Conservation (phyloP, 2,888 invertebrate genomes). For the Lithophane semibrunnea region DNA sequence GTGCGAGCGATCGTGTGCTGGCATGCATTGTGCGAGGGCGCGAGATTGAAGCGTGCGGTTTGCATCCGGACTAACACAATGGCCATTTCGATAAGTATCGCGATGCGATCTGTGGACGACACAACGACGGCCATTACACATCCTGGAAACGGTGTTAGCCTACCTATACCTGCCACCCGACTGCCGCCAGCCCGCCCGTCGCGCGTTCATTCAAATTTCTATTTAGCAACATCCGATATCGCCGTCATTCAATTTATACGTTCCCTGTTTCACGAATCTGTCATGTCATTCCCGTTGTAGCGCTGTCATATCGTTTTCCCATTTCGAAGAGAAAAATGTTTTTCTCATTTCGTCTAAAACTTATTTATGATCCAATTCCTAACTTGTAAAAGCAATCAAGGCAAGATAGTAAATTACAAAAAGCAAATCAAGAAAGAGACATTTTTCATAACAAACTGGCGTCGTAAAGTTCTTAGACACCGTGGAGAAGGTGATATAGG, state of each 20-base stretch:
- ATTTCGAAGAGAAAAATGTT: constrained; percentile 35
- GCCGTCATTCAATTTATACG: constrained; percentile 53
- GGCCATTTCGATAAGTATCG: constrained; percentile 81
- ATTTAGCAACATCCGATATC: constrained; percentile 64
- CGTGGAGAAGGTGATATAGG: constrained; percentile 45
- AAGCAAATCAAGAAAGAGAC: constrained; percentile 48
- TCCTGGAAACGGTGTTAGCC: constrained; percentile 68
- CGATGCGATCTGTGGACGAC: constrained; percentile 77
- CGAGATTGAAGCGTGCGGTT: constrained; percentile 84
- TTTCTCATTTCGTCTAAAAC: constrained; percentile 29
- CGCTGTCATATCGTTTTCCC: constrained; percentile 28
- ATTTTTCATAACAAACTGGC: constrained; percentile 41
- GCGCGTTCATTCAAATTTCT: constrained; percentile 63
- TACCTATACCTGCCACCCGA: constrained; percentile 47
- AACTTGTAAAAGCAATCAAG: constrained; percentile 55
- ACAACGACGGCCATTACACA: constrained; percentile 70
- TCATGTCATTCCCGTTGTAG: constrained; percentile 27
- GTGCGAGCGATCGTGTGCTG: constrained; percentile 37
- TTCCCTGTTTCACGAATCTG: constrained; percentile 53
- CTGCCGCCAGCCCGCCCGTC: constrained; percentile 7
- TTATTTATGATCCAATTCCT: constrained; percentile 38
- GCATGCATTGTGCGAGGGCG: constrained; percentile 76
- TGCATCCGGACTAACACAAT: constrained; percentile 84
- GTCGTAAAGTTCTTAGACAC: constrained; percentile 57
- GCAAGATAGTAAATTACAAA: constrained; percentile 34